phyloP scores from a whole-genome alignment of 2,888 invertebrate genomes.

The Crematogaster levior region DNA sequence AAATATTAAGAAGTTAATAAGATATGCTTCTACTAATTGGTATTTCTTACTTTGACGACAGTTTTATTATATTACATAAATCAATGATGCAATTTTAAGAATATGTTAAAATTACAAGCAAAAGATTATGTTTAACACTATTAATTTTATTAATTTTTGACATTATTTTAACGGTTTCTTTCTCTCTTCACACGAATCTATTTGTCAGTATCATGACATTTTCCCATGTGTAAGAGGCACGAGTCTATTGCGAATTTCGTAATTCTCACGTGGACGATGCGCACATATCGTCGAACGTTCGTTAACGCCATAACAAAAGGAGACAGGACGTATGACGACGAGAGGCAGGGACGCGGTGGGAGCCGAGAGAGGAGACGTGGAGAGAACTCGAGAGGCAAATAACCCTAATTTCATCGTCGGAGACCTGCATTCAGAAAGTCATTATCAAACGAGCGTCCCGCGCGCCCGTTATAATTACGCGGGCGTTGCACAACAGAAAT shows the following conservation, averaged over 20 bases:
- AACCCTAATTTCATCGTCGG: conserved; percentile 82
- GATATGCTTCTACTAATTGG: background rate
- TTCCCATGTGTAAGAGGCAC: background rate
- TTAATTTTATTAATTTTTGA: background rate
- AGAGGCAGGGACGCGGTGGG: conserved; percentile 28
- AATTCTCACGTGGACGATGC: conserved; percentile 4
- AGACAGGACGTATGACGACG: conserved; percentile 46
- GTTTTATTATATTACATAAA: background rate
- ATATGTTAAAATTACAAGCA: background rate
- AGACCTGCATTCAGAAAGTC: conserved; percentile 81
- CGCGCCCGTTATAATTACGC: conserved; percentile 79
- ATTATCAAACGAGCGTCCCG: conserved; percentile 80
- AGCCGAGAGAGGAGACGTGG: conserved; percentile 46
- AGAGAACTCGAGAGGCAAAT: conserved; percentile 77
- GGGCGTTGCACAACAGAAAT: conserved; percentile 71
- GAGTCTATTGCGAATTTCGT: conserved; percentile 1
- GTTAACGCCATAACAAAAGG: conserved; percentile 59
- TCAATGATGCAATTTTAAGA: background rate
- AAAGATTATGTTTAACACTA: background rate
- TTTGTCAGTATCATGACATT: background rate
- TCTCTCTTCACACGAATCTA: background rate
- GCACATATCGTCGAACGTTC: conserved; percentile 29
- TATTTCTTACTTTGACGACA: background rate
- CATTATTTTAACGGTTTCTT: background rate
- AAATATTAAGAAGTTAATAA: background rate